Conservation (phyloP, 2,888 invertebrate species). For the Blomia tropicalis region DNA sequence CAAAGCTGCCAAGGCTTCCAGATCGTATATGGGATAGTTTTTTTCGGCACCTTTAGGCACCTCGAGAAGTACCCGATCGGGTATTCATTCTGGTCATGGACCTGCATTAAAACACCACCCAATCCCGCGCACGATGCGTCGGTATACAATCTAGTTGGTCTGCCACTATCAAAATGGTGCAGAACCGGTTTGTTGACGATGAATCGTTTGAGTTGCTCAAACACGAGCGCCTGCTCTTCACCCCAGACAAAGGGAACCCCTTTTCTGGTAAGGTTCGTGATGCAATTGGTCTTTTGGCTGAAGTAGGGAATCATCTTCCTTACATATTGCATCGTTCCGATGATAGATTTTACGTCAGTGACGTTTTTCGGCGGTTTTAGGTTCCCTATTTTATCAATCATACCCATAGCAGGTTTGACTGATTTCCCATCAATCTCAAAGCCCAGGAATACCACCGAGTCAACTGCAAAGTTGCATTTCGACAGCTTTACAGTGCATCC, state of each 20-base stretch:
- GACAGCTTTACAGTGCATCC: neutral
- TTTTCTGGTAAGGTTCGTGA: neutral
- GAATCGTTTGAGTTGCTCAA: neutral
- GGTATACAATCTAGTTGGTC: neutral
- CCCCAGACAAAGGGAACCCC: neutral
- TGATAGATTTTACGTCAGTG: neutral
- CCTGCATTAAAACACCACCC: neutral
- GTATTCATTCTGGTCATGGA: neutral
- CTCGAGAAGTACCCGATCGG: neutral
- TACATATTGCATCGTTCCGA: neutral
- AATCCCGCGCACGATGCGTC: neutral
- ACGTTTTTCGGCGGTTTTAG: neutral
- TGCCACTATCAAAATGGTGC: neutral
- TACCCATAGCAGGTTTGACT: neutral
- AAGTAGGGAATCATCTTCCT: neutral
- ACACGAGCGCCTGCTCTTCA: neutral
- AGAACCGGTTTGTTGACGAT: neutral
- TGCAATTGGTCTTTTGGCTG: neutral
- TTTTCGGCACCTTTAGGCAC: neutral
- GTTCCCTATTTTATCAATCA: neutral
- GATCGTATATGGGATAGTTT: neutral
- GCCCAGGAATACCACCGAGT: neutral
- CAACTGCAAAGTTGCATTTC: neutral
- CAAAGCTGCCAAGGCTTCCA: neutral
- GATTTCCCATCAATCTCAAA: neutral